A percentile compares a stretch with the other conserved stretches of the same genome.
phyloP scores from a whole-genome alignment of 2,888 invertebrate genomes.

The Pseudococcus jackbeardsleyi region DNA sequence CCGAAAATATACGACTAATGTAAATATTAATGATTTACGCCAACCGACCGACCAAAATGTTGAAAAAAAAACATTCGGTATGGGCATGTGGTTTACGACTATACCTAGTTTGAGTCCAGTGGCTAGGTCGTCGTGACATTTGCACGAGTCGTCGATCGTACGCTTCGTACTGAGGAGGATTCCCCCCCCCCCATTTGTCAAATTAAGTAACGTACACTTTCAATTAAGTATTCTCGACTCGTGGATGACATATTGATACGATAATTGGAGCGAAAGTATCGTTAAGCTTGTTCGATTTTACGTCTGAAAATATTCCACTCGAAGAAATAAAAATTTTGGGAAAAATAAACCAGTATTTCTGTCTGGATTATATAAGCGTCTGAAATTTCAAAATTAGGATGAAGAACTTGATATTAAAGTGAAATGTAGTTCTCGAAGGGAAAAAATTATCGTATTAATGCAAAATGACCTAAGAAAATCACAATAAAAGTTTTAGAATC shows the following conservation, averaged over 20 bases:
- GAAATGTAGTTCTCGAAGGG: too few species aligned
- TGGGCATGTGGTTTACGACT: background rate
- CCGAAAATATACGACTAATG: background rate
- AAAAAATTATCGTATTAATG: too few species aligned
- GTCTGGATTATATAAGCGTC: too few species aligned
- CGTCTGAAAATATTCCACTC: background rate
- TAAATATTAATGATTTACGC: conserved; percentile 43
- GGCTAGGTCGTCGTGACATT: background rate
- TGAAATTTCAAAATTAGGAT: too few species aligned
- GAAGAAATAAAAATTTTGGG: background rate
- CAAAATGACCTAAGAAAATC: too few species aligned
- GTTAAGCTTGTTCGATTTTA: background rate
- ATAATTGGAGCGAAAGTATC: background rate
- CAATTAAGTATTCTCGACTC: background rate
- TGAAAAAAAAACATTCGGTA: background rate
- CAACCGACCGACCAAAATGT: background rate
- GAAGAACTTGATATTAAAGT: too few species aligned
- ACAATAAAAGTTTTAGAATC: too few species aligned
- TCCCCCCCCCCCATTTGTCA: background rate
- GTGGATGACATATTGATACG: background rate
- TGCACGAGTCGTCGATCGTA: background rate
- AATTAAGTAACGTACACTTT: background rate
- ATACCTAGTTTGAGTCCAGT: too few species aligned
- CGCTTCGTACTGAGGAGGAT: background rate
- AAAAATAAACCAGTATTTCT: background rate